phyloP scores from a whole-genome alignment of 2,113 vertebrate species.

The Lamprologus sp. region DNA sequence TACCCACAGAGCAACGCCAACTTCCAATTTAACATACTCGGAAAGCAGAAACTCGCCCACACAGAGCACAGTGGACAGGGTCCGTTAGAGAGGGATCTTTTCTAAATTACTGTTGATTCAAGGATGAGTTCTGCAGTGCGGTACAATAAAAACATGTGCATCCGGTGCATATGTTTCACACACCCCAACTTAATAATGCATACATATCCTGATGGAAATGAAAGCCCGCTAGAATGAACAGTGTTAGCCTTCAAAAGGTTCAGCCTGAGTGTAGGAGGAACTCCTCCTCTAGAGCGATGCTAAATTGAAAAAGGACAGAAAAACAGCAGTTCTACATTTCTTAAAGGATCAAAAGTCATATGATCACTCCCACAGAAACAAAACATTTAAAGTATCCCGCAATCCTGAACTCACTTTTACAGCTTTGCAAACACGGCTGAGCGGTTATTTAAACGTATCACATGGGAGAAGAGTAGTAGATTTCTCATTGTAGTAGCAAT shows the following conservation, averaged over 20 bases:
- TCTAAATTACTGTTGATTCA: slow-evolving; percentile 17
- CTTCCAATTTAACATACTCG: slow-evolving; percentile 36
- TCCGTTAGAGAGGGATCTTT: not conserved
- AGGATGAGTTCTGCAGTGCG: not conserved
- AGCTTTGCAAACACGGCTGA: not conserved
- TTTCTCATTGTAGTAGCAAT: not conserved
- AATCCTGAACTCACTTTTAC: not conserved
- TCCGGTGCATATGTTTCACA: not conserved
- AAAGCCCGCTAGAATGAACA: not conserved
- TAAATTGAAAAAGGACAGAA: slow-evolving; percentile 19
- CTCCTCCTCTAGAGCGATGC: slow-evolving; percentile 24
- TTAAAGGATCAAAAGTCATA: slow-evolving; percentile 32
- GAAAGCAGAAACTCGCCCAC: slow-evolving; percentile 28
- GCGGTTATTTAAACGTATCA: not conserved
- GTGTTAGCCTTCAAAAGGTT: not conserved
- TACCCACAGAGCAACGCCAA: slow-evolving; percentile 29
- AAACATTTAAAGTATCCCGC: not conserved
- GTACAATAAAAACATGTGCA: not conserved
- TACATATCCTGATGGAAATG: not conserved
- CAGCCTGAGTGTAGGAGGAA: slow-evolving; percentile 30
- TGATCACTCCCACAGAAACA: slow-evolving; percentile 18
- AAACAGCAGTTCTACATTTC: slow-evolving; percentile 33
- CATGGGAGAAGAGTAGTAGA: not conserved
- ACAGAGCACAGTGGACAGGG: slow-evolving; percentile 20
- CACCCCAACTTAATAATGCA: not conserved